A percentile compares a stretch with the other conserved stretches of the same genome.
These are phyloP conservation scores for Chaetodon trifascialis DNA, from an alignment of 2,113 vertebrate species.

Conservation along the genomic window DNA sequence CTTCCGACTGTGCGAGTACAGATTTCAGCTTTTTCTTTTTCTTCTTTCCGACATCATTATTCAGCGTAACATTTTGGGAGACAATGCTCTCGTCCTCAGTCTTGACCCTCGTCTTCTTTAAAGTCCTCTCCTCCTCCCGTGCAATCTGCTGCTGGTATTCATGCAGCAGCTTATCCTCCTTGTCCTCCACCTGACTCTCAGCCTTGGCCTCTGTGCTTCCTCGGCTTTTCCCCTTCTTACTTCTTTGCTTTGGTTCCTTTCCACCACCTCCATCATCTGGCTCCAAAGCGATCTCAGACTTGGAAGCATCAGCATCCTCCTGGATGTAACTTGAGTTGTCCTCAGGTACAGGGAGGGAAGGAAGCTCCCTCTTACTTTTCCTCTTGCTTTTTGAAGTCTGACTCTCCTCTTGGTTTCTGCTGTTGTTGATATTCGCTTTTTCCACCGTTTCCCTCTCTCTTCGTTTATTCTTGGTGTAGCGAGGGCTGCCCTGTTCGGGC, in stretches of 20 bases:
- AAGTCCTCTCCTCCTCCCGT: conserved; percentile 87
- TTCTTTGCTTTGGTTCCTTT: conserved; percentile 72
- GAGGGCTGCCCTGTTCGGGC: conserved; percentile 84
- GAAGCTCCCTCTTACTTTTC: conserved; percentile 83
- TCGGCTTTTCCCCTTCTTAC: conserved; percentile 80
- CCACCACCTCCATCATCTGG: conserved; percentile 59
- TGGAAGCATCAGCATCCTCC: conserved; percentile 58
- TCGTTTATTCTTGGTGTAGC: conserved; percentile 86
- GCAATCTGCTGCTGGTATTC: conserved; percentile 89
- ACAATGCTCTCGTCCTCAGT: conserved; percentile 79
- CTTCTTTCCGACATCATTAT: conserved; percentile 87
- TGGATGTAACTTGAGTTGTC: conserved; percentile 59
- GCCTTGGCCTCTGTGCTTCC: conserved; percentile 60
- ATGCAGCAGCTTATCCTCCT: conserved; percentile 86
- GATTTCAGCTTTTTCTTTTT: conserved; percentile 91
- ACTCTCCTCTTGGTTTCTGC: conserved; percentile 71
- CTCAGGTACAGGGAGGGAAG: conserved; percentile 66
- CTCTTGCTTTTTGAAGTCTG: conserved; percentile 74
- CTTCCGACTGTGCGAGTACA: conserved; percentile 79
- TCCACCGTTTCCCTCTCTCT: conserved; percentile 81
- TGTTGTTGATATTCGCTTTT: conserved; percentile 83
- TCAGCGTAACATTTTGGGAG: conserved; percentile 76
- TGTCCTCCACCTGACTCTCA: conserved; percentile 62
- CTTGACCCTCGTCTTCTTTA: conserved; percentile 84
- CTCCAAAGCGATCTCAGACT: conserved; percentile 66